A percentile compares a stretch with the other conserved stretches of the same genome.
Conservation (phyloP, 2,888 invertebrate species). For the Chesias legatella region DNA sequence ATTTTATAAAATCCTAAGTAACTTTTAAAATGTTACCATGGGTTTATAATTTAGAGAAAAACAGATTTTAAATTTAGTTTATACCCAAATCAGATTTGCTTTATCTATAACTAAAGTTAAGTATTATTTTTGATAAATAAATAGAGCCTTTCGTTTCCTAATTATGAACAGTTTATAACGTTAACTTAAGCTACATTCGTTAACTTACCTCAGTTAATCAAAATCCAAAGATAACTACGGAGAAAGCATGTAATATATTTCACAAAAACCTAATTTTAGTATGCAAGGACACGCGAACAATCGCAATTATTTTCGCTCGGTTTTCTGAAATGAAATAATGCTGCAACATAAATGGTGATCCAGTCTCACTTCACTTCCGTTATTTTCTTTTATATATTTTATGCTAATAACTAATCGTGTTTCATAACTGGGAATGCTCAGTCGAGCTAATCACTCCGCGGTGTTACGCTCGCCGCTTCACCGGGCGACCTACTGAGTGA, state of each 20-base stretch:
- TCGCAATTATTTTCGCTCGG: slow-evolving; percentile 26
- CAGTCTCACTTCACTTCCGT: slow-evolving; percentile 54
- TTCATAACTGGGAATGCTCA: slow-evolving; percentile 40
- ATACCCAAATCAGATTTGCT: too few relatives aligned
- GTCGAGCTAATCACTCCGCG: slow-evolving; percentile 39
- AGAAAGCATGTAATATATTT: slow-evolving; percentile 52
- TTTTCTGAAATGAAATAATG: slow-evolving; percentile 22
- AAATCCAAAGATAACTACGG: slow-evolving; percentile 41
- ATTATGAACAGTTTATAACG: not conserved
- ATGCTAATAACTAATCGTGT: slow-evolving; percentile 33
- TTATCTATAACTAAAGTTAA: too few relatives aligned
- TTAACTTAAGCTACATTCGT: slow-evolving; percentile 2
- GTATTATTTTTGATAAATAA: too few relatives aligned
- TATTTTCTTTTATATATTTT: slow-evolving; percentile 30
- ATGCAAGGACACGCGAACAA: slow-evolving; percentile 43
- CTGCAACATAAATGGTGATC: slow-evolving; percentile 29
- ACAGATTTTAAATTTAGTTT: too few relatives aligned
- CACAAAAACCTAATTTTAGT: slow-evolving; percentile 50
- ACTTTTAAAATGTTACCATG: too few relatives aligned
- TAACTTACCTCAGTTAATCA: slow-evolving; percentile 50
- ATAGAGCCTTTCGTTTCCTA: too few relatives aligned
- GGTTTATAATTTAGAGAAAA: too few relatives aligned
- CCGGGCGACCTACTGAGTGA: slow-evolving; percentile 51
- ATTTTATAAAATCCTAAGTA: too few relatives aligned
- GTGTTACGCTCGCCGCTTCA: slow-evolving; percentile 32